A percentile compares a stretch with the other conserved stretches of the same genome.
Evolutionary conservation across 2,113 vertebrate genomes (phyloP).

Genomic region (Numida meleagris): DNA sequence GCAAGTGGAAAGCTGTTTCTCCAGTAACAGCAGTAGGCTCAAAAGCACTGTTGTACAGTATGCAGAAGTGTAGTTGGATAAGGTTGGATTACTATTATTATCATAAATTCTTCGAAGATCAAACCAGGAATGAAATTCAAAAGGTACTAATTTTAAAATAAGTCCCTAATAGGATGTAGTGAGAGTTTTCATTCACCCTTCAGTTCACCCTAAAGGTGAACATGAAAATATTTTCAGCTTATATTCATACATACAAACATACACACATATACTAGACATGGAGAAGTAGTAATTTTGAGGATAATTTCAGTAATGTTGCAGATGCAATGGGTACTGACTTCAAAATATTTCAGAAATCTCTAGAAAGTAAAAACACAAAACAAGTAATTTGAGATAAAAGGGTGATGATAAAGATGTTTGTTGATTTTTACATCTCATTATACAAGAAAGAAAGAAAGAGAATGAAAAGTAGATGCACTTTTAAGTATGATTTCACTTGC

Average conservation of each 20-base stretch:
- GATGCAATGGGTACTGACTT: not conserved
- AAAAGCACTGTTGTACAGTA: not conserved
- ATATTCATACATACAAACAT: not conserved
- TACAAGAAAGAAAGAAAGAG: not conserved
- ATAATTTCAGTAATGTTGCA: not conserved
- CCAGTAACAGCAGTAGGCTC: not conserved
- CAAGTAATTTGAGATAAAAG: not conserved
- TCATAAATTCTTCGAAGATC: not conserved
- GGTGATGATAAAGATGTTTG: not conserved
- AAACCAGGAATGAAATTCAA: not conserved
- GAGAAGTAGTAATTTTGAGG: not conserved
- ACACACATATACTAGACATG: not conserved
- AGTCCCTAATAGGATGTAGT: not conserved
- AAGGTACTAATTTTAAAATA: not conserved
- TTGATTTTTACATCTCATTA: not conserved
- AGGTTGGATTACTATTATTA: not conserved
- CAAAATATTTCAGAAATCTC: not conserved
- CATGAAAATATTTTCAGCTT: conserved; percentile 1
- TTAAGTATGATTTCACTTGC: not conserved
- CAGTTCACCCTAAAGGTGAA: not conserved
- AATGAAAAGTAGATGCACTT: not conserved
- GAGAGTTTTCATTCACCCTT: no score
- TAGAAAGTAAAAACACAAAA: not conserved
- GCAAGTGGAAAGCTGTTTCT: not conserved
- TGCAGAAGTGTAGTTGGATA: not conserved